Conservation (phyloP, 2,797 vertebrate genomes). For the Rhinella marina region DNA sequence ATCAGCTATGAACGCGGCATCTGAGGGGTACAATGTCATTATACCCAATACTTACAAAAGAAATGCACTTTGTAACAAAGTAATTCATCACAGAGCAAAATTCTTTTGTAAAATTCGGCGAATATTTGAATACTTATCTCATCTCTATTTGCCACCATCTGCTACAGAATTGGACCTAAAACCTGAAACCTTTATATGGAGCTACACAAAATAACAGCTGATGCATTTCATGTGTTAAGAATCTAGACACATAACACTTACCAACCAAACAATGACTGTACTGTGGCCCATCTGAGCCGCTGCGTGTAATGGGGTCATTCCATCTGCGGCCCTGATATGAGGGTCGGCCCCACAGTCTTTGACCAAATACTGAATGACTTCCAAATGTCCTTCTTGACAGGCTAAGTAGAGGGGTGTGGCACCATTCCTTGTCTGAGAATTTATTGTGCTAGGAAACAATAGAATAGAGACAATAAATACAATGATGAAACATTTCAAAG, state of each 20-base stretch:
- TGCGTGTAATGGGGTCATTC: slow-evolving; percentile 94
- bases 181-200: background rate
- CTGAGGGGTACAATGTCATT: too few relatives aligned
- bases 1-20: too few relatives aligned
- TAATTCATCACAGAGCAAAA: too few relatives aligned
- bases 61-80: too few relatives aligned
- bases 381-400: slow-evolving; percentile 97
- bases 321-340: slow-evolving; percentile 85
- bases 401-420: slow-evolving; percentile 98
- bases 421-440: slow-evolving; percentile 95
- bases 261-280: slow-evolving; percentile 95
- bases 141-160: too few relatives aligned
- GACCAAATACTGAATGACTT: slow-evolving; percentile 92
- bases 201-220: background rate
- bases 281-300: slow-evolving; percentile 98
- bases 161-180: background rate
- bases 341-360: slow-evolving; percentile 92
- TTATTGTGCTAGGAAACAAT: slow-evolving; percentile 78
- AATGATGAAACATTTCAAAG: background rate
- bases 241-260: slow-evolving; percentile 65
- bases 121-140: too few relatives aligned
- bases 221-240: background rate
- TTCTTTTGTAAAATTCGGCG: too few relatives aligned
- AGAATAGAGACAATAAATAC: background rate
- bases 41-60: too few relatives aligned